Evolutionary conservation across 2,113 vertebrate genomes (phyloP), one percentile per base, ranked within the genome.

Genomic region (Mustela lutreola): DNA sequence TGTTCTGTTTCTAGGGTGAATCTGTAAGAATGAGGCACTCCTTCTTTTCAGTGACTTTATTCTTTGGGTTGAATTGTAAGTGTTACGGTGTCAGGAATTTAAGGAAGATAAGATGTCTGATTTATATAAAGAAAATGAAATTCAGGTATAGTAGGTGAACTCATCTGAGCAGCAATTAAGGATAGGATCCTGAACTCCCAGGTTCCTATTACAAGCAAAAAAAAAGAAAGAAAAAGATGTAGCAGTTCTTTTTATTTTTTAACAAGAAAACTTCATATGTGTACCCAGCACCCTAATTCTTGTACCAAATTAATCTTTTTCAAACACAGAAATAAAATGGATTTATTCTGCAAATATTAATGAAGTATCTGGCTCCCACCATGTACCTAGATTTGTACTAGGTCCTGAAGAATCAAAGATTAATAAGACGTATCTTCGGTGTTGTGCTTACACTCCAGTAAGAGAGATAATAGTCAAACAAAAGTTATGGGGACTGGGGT

Each of bases 261-360:
- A 91, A n/a, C 2, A 75, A 71, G 75, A 91, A 39, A 86, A 24
- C 39, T 73, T 81, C 26, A 45, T 53, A 75, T 86, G 39, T n/a
- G 62, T 18, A 92, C 42, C 53, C 45, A 93, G 4, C 39, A 75
- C 22, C 56, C 73, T 75, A 92, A 89, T 89, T 89, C 48, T 26
- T 92, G 39, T 84, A n/a, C 9, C 48, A 58, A 89, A 24, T 76
- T 89, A 56, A 84, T 65, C 18, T 76, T 96, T 36, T 93, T 76
- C 33, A 76, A 75, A 26, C 33, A 33, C 58, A 95, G 48, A 62
- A 81, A 31, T 89, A 33, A 75, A 33, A 62, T 67, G 79, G 48
- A 73, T 96, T 93, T 95, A 62, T 90, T 95, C n/a, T 89, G 15
- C 36, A 95, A 80, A 53, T 89, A 84, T 63, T 88, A 94, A 67